A percentile compares a stretch with the other conserved stretches of the same genome.
Evolutionary conservation across 1,140 invertebrate species (phyloP).

Genomic region (Scylla paramamosain): DNA sequence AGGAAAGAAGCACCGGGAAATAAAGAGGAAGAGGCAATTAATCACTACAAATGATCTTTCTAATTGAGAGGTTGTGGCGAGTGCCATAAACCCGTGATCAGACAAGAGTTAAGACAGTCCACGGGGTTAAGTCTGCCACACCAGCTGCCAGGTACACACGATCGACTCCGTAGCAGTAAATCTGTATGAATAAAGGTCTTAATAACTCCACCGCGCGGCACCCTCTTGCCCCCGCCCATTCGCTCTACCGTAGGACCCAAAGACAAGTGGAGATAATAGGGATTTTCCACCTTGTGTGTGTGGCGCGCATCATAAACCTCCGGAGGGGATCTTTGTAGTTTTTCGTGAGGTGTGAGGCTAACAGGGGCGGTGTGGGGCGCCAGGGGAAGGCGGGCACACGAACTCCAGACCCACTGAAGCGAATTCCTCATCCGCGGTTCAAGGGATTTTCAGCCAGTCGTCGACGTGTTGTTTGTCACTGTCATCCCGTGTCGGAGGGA

Average conservation of each 20-base stretch:
- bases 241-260: constrained; percentile 22
- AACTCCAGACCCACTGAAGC: background rate
- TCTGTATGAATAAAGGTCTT: constrained; percentile 65
- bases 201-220: constrained; percentile 54
- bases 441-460: constrained; percentile 7
- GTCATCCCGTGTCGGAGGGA: background rate
- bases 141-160: constrained; percentile 45
- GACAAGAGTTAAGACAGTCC: constrained; percentile 46
- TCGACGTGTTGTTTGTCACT: constrained; percentile 46
- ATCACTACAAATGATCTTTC: constrained; percentile 73
- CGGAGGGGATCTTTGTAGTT: constrained; percentile 61
- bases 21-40: constrained; percentile 66
- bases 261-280: constrained; percentile 34
- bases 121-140: constrained; percentile 36
- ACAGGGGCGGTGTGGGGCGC: constrained; percentile 15
- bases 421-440: background rate
- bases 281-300: constrained; percentile 44
- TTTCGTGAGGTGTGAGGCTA: constrained; percentile 62
- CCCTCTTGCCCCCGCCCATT: constrained; percentile 44
- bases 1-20: constrained; percentile 35
- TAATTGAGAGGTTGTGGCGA: constrained; percentile 71
- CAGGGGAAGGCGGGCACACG: background rate
- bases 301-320: constrained; percentile 54
- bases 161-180: constrained; percentile 54
- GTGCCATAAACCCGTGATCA: constrained; percentile 62